Base-by-base conservation (phyloP, 2,113 vertebrate species). In the Melanerpes formicivorus region DNA sequence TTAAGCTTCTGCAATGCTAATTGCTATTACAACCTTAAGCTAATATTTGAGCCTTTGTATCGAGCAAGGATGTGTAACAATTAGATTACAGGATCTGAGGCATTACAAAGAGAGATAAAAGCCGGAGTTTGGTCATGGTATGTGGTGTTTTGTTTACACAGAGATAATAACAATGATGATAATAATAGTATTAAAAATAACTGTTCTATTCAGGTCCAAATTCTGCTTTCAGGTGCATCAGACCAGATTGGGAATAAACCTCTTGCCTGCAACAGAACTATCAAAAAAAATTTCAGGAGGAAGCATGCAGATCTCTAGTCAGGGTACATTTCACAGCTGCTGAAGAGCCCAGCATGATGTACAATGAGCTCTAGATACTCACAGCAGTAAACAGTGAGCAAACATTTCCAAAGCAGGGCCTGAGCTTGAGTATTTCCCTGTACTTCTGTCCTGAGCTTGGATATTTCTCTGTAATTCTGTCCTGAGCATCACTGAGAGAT, bases 41-140 rank as follows among this genome's bases (percentile, higher is more conserved):
- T 97, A 96, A 95, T 96, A 95, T 97, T 96, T 93, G 94, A 97
- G 92, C 74, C 55, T 80, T 87, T 96, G 92, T 96, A 95, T 92
- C 88, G 90, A 93, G 90, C 87, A 93, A 93, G 67, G 81, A 91
- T 92, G 95, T 96, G 84, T 95, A 96, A 97, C 94, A 97, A 96
- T 97, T 95, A 96, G 96, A 97, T 97, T 95, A 96, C 92, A 96
- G 95, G 95, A 95, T 96, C 95, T 95, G 67, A 58, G 92, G 85
- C 72, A 86, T 95, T 93, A 95, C 79, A 90, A 89, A 95, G 73
- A 76, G 48, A 90, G 90, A 90, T 83, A 93, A 95, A 96, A 96
- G 66, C 85, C 65, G 78, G 11, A 42, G 44, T 95, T 94, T 94
- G 0, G 15, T 93, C 92, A 93, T 80, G 83, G 75, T 92, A 91